phyloP scores from a whole-genome alignment of 2,888 invertebrate species.

The Platypus cylindrus region DNA sequence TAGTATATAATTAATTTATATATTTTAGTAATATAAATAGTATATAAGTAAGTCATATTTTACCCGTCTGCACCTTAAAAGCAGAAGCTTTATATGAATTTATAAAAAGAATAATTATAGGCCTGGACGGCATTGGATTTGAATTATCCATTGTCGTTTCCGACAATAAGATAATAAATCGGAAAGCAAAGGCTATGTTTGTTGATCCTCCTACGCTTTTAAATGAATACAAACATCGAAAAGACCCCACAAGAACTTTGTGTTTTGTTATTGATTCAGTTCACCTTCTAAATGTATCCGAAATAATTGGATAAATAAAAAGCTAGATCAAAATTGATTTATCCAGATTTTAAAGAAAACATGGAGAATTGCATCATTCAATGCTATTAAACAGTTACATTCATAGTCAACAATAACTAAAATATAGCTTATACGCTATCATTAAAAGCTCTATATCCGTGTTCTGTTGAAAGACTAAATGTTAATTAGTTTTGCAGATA shows the following conservation, averaged over 20 bases:
- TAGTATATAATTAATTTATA: too few relatives aligned
- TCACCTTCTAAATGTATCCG: constrained; percentile 5
- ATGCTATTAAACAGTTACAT: constrained; percentile 3
- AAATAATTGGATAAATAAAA: constrained; percentile 10
- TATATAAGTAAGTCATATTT: constrained; percentile 18
- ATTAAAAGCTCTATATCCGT: constrained; percentile 7
- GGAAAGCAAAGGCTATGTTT: constrained; percentile 16
- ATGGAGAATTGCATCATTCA: constrained; percentile 4
- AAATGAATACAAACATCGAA: constrained; percentile 2
- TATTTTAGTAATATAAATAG: too few relatives aligned
- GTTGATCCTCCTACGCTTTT: not conserved
- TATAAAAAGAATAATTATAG: constrained; percentile 12
- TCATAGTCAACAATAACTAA: constrained; percentile 2
- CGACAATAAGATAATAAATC: constrained; percentile 17
- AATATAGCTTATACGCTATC: constrained; percentile 5
- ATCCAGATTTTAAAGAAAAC: constrained; percentile 1
- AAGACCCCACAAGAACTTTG: not conserved
- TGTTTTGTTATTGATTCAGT: constrained; percentile 7
- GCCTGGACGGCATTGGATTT: constrained; percentile 15
- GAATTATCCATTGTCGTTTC: constrained; percentile 13
- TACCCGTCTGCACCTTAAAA: constrained; percentile 10
- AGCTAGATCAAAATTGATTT: constrained; percentile 1
- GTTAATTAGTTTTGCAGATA: constrained; percentile 5
- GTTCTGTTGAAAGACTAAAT: constrained; percentile 6
- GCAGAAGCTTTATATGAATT: constrained; percentile 6